phyloP scores from a whole-genome alignment of 1,140 invertebrate species.

The Popillia japonica region DNA sequence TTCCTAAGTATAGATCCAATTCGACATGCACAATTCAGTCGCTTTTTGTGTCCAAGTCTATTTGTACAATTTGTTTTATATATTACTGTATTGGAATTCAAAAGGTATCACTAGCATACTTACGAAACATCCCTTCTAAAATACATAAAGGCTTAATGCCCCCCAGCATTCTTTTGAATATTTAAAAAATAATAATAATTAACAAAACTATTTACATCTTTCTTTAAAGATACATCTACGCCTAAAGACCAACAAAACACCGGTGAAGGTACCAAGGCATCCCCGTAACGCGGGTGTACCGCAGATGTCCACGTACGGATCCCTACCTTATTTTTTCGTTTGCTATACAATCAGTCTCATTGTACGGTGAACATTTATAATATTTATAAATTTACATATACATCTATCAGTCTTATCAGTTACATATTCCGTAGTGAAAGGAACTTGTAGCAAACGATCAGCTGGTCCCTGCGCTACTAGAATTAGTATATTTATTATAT shows the following conservation, averaged over 20 bases:
- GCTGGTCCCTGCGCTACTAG: slow-evolving; percentile 51
- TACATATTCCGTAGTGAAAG: slow-evolving; percentile 52
- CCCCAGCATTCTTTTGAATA: slow-evolving; percentile 46
- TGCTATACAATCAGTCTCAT: slow-evolving; percentile 55
- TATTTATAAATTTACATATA: slow-evolving; percentile 34
- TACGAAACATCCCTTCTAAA: background rate
- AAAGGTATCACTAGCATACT: background rate
- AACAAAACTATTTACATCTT: slow-evolving; percentile 55
- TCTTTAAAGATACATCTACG: slow-evolving; percentile 47
- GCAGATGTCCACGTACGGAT: slow-evolving; percentile 29
- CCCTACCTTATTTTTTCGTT: slow-evolving; percentile 37
- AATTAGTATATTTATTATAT: slow-evolving; percentile 6
- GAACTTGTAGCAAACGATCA: slow-evolving; percentile 60
- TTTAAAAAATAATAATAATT: slow-evolving; percentile 40
- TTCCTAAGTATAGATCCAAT: no score
- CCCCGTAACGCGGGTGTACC: background rate
- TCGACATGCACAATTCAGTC: no score
- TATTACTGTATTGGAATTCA: no score
- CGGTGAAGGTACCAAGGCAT: slow-evolving; percentile 38
- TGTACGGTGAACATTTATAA: slow-evolving; percentile 53
- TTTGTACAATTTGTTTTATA: no score
- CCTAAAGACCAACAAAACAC: slow-evolving; percentile 48
- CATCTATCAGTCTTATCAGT: slow-evolving; percentile 61
- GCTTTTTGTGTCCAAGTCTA: no score
- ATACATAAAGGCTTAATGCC: slow-evolving; percentile 51